Conservation (phyloP, 2,113 vertebrate genomes). For the Hystrix cristata region DNA sequence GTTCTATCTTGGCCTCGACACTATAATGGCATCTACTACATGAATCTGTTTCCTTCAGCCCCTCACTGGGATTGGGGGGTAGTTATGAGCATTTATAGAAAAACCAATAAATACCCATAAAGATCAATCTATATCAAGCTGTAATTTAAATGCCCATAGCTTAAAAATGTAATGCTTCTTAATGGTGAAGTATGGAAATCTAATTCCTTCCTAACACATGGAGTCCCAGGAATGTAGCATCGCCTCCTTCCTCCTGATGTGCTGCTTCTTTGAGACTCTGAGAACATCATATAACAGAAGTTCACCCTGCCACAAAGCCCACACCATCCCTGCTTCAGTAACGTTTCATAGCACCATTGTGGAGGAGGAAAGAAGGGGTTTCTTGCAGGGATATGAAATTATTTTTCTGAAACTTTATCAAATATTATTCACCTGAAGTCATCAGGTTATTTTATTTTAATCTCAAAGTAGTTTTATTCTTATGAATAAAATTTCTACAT, state of each 20-base stretch:
- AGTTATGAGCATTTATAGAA: not conserved
- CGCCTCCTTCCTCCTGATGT: not conserved
- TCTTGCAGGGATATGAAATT: not conserved
- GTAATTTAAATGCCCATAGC: not conserved
- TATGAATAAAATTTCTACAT: conserved; percentile 10
- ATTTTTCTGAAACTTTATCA: conserved; percentile 43
- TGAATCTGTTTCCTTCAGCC: not conserved
- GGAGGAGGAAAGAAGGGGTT: not conserved
- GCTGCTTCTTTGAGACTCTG: not conserved
- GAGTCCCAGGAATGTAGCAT: not conserved
- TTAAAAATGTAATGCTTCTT: not conserved
- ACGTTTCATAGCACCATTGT: not conserved
- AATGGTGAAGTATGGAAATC: not conserved
- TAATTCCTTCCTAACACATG: not conserved
- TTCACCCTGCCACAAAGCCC: not conserved
- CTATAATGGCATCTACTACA: not conserved
- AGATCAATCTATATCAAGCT: not conserved
- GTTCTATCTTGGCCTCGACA: conserved; percentile 11
- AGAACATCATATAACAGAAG: not conserved
- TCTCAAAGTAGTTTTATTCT: conserved; percentile 54
- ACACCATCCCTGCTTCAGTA: not conserved
- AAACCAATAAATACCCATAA: not conserved
- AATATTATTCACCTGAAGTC: conserved; percentile 36
- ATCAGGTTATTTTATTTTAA: conserved; percentile 57
- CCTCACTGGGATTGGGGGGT: not conserved